These are phyloP conservation scores for Limosa lapponica DNA, from an alignment of 2,797 vertebrate genomes.

Conservation along the genomic window DNA sequence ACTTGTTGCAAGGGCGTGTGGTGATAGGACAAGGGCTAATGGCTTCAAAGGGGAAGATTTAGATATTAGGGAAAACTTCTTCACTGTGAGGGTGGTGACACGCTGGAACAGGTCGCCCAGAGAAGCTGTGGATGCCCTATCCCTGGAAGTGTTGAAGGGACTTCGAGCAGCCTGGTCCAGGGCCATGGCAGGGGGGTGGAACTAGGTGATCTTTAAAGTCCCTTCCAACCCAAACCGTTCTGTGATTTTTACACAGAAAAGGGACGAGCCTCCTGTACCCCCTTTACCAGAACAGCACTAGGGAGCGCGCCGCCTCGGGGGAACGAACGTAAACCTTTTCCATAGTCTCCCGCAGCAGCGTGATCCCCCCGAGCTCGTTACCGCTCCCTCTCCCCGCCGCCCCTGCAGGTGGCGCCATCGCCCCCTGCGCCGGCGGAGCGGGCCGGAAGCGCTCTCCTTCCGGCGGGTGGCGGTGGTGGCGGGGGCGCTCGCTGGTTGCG, in stretches of 20 bases:
- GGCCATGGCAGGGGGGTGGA: neutral
- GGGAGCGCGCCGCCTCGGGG: rapidly evolving
- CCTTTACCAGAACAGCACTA: neutral
- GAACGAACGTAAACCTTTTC: too few species aligned
- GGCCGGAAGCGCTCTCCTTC: neutral
- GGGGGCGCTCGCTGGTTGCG: neutral
- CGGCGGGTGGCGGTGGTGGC: neutral
- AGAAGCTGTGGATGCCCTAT: neutral
- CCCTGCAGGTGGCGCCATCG: neutral
- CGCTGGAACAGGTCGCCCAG: neutral
- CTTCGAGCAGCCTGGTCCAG: neutral
- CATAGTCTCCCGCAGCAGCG: rapidly evolving
- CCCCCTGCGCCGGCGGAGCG: neutral
- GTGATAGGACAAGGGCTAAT: neutral
- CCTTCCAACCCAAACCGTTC: neutral
- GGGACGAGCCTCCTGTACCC: neutral
- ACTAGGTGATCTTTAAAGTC: neutral
- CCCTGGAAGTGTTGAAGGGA: neutral
- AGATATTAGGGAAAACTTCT: neutral
- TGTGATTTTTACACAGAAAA: neutral
- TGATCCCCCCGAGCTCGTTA: neutral
- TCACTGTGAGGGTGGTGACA: neutral
- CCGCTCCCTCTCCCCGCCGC: neutral
- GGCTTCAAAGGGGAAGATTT: neutral
- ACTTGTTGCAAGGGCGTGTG: too few species aligned